Conservation (phyloP, 2,888 invertebrate genomes). For the Synanthedon vespiformis region DNA sequence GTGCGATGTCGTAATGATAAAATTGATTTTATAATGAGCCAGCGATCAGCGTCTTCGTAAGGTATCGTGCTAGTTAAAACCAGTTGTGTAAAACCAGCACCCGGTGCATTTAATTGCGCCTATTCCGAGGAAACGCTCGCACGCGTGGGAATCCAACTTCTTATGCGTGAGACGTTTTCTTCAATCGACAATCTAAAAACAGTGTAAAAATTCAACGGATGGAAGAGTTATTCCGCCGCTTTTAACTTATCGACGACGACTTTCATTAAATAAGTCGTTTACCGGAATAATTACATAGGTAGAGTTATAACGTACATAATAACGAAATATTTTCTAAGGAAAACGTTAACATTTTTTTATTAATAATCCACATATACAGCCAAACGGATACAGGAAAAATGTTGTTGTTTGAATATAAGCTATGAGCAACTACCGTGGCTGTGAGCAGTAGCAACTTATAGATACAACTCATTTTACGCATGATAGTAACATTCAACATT, state of each 20-base stretch:
- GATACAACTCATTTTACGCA: too few relatives aligned
- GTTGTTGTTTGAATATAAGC: too few relatives aligned
- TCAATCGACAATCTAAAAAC: conserved; percentile 25
- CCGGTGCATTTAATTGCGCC: conserved; percentile 32
- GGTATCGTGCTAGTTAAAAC: not conserved
- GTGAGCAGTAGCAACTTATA: too few relatives aligned
- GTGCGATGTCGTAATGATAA: not conserved
- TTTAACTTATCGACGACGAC: conserved; percentile 25
- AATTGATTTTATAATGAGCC: not conserved
- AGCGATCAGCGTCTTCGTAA: not conserved
- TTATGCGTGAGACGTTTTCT: conserved; percentile 54
- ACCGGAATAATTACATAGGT: conserved; percentile 4
- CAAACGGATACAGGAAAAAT: too few relatives aligned
- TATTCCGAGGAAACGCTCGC: conserved; percentile 34
- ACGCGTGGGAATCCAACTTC: conserved; percentile 59
- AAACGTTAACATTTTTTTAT: too few relatives aligned
- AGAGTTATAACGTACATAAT: too few relatives aligned
- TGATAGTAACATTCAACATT: too few relatives aligned
- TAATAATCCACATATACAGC: too few relatives aligned
- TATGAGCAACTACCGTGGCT: too few relatives aligned
- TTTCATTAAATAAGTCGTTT: conserved; percentile 21
- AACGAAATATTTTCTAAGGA: too few relatives aligned
- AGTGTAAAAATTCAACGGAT: conserved; percentile 38
- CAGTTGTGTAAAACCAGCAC: conserved; percentile 4
- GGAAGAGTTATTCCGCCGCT: conserved; percentile 25